Evolutionary conservation across 2,113 vertebrate genomes (phyloP), one percentile per base, ranked within the genome.

Genomic region (Paracanthobrama guichenoti): DNA sequence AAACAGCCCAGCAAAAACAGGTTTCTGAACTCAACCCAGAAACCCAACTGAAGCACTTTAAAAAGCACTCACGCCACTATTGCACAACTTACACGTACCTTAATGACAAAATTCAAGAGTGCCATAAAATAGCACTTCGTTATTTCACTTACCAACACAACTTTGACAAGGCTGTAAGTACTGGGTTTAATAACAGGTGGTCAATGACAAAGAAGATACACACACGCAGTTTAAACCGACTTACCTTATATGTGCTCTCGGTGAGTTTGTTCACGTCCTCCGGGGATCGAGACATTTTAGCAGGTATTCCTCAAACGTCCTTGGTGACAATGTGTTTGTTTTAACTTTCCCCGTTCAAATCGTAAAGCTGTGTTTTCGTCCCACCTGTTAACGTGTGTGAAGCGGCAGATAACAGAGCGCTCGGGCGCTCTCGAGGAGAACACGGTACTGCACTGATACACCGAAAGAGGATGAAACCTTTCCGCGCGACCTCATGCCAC

Each of bases 221-320:
- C 20, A 83, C 20, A 86, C 84, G 66, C 26, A 81, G 8, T 50
- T 7, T 55, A 2, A 26, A 20, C 9, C 46, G 13, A 69, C 44
- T 82, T 90, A 99, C 97, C 93, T 94, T 97, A 84, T 97, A 99
- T 8, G 97, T 98, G 91, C 85, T 98, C 88, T 98, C 97, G 8
- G 97, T 98, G 80, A 99, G 95, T 90, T 93, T 96, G 93, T 93
- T 97, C 92, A 97, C 96, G 87, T 96, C 95, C 78, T 98, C 97
- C 3, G 96, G 95, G 86, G 92, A 93, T 90, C 95, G 95, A 82
- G 96, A 96, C 97, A 99, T 98, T 59, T 81, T 86, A 75, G 84
- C 89, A 89, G 79, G 55, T 81, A 26, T 35, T 79, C 48, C 69
- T 73, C 84, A 60, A 81, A 83, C 73, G 39, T 48, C 48, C 35